Evolutionary conservation across 2,113 vertebrate species (phyloP).

Genomic region (Rhinichthys klamathensis): DNA sequence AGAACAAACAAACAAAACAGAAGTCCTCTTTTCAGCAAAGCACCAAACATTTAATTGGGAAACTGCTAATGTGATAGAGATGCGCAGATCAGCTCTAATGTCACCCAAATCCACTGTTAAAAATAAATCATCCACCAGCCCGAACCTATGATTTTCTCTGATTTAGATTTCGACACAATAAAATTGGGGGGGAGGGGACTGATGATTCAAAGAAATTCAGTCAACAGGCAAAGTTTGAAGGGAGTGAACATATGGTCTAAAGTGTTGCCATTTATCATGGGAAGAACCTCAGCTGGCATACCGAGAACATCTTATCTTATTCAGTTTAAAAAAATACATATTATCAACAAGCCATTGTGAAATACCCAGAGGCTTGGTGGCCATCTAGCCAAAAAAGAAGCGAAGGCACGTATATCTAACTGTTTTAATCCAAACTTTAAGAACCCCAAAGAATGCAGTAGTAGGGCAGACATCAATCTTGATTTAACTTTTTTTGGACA

Average conservation of each 20-base stretch:
- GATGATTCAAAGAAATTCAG: background rate
- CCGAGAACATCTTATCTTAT: background rate
- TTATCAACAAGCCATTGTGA: background rate
- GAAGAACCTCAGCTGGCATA: background rate
- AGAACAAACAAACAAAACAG: background rate
- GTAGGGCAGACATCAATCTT: background rate
- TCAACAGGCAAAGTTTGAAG: background rate
- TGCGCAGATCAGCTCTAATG: no score
- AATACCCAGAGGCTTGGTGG: background rate
- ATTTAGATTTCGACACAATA: no score
- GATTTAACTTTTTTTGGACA: no score
- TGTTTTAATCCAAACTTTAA: background rate
- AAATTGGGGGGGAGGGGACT: background rate
- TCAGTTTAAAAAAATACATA: background rate
- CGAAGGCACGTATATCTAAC: background rate
- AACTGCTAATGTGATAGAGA: no score
- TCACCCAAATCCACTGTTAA: no score
- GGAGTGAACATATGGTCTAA: background rate
- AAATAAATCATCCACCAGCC: no score
- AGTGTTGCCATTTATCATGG: background rate
- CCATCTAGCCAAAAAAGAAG: background rate
- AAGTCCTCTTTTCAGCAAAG: no score
- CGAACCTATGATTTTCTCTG: no score
- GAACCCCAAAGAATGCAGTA: background rate
- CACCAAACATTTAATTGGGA: no score